Evolutionary conservation across 2,797 vertebrate genomes (phyloP).

Genomic region (Ptychobarbus kaznakovi): DNA sequence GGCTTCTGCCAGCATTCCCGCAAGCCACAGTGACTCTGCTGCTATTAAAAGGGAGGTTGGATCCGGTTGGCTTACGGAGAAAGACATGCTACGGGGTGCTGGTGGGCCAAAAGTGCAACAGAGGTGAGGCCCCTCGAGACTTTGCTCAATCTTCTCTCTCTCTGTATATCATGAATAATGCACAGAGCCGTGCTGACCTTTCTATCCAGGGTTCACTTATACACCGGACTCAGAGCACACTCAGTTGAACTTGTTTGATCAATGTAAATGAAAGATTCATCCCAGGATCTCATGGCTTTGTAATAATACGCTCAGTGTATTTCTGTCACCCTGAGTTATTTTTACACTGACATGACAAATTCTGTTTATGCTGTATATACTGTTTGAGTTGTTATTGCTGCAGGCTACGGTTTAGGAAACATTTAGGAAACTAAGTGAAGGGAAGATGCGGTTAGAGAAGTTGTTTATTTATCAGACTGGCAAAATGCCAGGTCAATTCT

Average conservation of each 20-base stretch:
- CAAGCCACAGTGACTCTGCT: constrained; percentile 71
- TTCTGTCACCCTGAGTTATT: not conserved
- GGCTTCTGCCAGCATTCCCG: constrained; percentile 68
- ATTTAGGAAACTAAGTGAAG: constrained; percentile 18
- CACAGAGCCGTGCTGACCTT: constrained; percentile 73
- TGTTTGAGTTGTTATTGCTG: constrained; percentile 21
- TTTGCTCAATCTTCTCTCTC: constrained; percentile 51
- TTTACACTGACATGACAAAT: constrained; percentile 11
- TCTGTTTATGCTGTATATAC: not conserved
- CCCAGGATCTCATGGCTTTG: constrained; percentile 35
- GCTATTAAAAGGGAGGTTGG: constrained; percentile 66
- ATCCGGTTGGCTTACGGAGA: constrained; percentile 1
- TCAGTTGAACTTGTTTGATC: constrained; percentile 70
- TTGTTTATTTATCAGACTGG: not conserved
- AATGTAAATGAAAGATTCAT: constrained; percentile 59
- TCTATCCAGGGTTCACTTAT: constrained; percentile 70
- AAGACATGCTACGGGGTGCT: constrained; percentile 9
- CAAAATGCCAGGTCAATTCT: not conserved
- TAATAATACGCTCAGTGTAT: not conserved
- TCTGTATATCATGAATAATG: constrained; percentile 75
- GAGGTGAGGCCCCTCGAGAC: constrained; percentile 43
- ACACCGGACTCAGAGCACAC: constrained; percentile 63
- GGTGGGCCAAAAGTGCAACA: constrained; percentile 16
- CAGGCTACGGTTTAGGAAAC: not conserved
- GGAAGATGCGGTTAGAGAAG: constrained; percentile 5